Evolutionary conservation across 2,888 invertebrate species (phyloP).

Genomic region (Myathropa florea): DNA sequence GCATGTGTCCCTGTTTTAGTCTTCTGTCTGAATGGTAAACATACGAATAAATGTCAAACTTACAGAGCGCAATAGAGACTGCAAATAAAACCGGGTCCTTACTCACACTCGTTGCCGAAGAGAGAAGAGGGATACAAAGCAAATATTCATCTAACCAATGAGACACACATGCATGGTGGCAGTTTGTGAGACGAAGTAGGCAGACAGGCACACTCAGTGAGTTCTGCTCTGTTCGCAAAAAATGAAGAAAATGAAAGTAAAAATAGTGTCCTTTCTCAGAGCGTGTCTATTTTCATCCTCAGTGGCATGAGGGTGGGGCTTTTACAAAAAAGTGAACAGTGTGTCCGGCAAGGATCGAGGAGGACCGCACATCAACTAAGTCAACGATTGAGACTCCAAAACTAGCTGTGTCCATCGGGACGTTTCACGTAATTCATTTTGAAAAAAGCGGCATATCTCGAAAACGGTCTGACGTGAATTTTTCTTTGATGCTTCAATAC

Average conservation of each 20-base stretch:
- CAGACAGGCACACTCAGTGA: neutral
- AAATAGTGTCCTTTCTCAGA: constrained; percentile 1
- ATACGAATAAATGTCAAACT: constrained; percentile 52
- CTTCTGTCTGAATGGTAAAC: constrained; percentile 8
- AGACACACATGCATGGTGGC: constrained; percentile 16
- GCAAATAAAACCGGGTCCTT: constrained; percentile 47
- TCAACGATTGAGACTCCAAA: no score
- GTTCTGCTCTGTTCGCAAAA: constrained; percentile 34
- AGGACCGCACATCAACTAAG: no score
- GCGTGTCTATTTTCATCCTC: constrained; percentile 32
- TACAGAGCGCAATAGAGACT: constrained; percentile 41
- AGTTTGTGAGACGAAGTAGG: constrained; percentile 13
- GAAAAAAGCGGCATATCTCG: no score
- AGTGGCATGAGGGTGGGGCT: constrained; percentile 9
- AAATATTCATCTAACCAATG: constrained; percentile 47
- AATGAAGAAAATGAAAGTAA: neutral
- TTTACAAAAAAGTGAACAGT: neutral
- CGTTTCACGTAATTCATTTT: no score
- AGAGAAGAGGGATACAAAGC: constrained; percentile 14
- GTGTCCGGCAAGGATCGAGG: neutral
- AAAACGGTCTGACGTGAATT: no score
- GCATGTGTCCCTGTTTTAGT: constrained; percentile 16
- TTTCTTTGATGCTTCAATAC: no score
- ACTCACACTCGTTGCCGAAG: neutral
- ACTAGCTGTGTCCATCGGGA: no score